These are phyloP conservation scores for Chrysolina haemoptera DNA, from an alignment of 2,888 invertebrate species.

Conservation along the genomic window DNA sequence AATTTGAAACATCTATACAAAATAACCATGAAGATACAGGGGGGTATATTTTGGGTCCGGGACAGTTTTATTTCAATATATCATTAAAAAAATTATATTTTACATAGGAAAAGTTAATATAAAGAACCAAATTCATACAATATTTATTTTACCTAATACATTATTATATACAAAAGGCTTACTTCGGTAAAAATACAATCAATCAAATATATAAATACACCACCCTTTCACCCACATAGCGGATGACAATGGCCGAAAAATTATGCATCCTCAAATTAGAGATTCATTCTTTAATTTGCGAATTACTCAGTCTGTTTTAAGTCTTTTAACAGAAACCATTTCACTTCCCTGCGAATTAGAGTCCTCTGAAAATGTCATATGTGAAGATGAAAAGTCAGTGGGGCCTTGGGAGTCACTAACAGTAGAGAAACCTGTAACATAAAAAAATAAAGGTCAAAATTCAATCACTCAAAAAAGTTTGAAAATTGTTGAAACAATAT, in stretches of 20 bases:
- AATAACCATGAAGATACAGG: no score
- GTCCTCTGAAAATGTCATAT: slow-evolving; percentile 91
- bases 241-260: slow-evolving; percentile 18
- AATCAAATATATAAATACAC: slow-evolving; percentile 18
- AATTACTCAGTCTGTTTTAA: slow-evolving; percentile 80
- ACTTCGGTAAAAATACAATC: slow-evolving; percentile 11
- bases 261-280: neutral
- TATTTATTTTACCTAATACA: slow-evolving; percentile 15
- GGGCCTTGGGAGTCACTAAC: slow-evolving; percentile 93
- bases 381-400: slow-evolving; percentile 84
- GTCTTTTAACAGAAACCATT: slow-evolving; percentile 79
- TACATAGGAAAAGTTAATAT: neutral
- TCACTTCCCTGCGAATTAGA: slow-evolving; percentile 92
- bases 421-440: slow-evolving; percentile 84
- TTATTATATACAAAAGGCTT: slow-evolving; percentile 23
- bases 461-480: neutral
- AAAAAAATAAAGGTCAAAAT: slow-evolving; percentile 7
- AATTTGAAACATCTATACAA: no score
- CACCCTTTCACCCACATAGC: slow-evolving; percentile 35
- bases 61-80: no score
- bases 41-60: no score
- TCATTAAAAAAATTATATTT: neutral
- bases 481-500: no score
- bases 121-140: neutral
- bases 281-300: neutral